Percentiles rank a stretch among this genome's conserved stretches.
These are phyloP conservation scores for Microcebus jonahi DNA, from an alignment of 2,113 vertebrate species.

Conservation along the genomic window DNA sequence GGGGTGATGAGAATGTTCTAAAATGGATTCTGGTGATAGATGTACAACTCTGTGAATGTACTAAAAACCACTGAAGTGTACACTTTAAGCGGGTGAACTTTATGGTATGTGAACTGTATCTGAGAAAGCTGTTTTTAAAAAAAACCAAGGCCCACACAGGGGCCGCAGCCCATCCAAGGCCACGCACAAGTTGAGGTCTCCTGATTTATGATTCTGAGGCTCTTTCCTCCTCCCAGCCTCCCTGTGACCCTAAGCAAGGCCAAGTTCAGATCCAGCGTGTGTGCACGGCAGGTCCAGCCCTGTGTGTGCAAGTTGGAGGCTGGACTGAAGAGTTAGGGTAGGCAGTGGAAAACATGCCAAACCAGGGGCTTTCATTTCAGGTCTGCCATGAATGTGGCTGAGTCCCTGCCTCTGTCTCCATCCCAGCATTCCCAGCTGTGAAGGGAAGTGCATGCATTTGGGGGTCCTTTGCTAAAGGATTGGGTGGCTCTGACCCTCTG, in stretches of 20 bases:
- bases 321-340: background rate
- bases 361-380: background rate
- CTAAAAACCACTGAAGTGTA: background rate
- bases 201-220: conserved; percentile 24
- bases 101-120: background rate
- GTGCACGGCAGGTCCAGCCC: background rate
- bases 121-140: background rate
- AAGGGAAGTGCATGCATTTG: background rate
- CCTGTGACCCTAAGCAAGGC: background rate
- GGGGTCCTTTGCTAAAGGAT: background rate
- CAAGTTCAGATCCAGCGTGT: background rate
- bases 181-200: background rate
- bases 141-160: conserved; percentile 8
- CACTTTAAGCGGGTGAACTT: background rate
- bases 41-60: conserved; percentile 27
- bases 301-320: background rate
- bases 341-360: background rate
- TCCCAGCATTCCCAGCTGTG: background rate
- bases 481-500: background rate
- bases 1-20: background rate
- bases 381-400: background rate
- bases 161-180: background rate
- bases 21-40: background rate
- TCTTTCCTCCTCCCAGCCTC: background rate
- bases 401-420: background rate